Evolutionary conservation across 2,888 invertebrate genomes (phyloP).

Genomic region (Aleiodes testaceus): DNA sequence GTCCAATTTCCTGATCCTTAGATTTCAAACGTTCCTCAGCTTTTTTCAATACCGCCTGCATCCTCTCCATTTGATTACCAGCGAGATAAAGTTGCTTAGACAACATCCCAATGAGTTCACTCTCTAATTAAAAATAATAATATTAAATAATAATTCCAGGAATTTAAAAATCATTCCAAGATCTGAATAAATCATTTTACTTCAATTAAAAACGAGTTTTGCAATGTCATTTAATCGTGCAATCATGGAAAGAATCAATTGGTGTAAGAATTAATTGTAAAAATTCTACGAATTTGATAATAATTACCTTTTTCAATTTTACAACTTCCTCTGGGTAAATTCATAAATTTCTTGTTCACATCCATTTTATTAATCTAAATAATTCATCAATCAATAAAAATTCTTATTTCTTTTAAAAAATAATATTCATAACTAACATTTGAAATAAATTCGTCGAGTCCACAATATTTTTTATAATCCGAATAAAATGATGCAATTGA

Average conservation of each 20-base stretch:
- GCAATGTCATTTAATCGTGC: too few relatives aligned
- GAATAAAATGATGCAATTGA: slow-evolving; percentile 6
- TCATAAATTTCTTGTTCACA: slow-evolving; percentile 16
- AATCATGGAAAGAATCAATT: too few relatives aligned
- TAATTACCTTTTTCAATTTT: slow-evolving; percentile 38
- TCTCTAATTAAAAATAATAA: slow-evolving; percentile 53
- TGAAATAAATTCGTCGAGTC: slow-evolving; percentile 6
- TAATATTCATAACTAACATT: slow-evolving; percentile 7
- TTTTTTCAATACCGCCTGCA: slow-evolving; percentile 58
- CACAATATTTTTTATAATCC: slow-evolving; percentile 16
- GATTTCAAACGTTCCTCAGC: slow-evolving; percentile 57
- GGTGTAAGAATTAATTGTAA: too few relatives aligned
- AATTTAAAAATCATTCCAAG: background rate
- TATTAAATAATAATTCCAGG: background rate
- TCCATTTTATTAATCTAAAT: slow-evolving; percentile 23
- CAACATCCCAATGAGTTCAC: slow-evolving; percentile 57
- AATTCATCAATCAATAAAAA: background rate
- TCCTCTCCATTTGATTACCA: slow-evolving; percentile 61
- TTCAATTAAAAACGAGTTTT: too few relatives aligned
- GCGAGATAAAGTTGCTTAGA: slow-evolving; percentile 62
- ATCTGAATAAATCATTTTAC: background rate
- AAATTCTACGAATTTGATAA: background rate
- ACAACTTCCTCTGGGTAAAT: slow-evolving; percentile 18
- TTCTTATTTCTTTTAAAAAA: background rate
- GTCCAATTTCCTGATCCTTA: slow-evolving; percentile 62